Percentiles rank a stretch among this genome's conserved stretches.
phyloP scores from a whole-genome alignment of 2,888 invertebrate genomes.

The Subacronicta megacephala region DNA sequence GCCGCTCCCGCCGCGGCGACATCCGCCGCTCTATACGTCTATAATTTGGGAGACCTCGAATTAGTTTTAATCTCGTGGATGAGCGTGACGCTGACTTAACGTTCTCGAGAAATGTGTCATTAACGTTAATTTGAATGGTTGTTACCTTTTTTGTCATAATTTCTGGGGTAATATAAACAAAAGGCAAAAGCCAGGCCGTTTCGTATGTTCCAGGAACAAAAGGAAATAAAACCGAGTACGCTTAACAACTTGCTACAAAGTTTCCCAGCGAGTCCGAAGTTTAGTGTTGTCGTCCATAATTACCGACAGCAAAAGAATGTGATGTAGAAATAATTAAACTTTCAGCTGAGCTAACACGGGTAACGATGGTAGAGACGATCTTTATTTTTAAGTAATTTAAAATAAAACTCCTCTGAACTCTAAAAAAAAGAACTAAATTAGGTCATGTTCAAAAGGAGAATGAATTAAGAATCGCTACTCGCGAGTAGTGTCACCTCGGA shows the following conservation, averaged over 20 bases:
- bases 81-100: conserved; percentile 85
- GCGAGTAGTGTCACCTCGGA: conserved; percentile 44
- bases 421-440: no score
- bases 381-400: background rate
- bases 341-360: conserved; percentile 46
- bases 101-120: conserved; percentile 85
- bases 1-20: conserved; percentile 83
- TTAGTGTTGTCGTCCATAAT: conserved; percentile 73
- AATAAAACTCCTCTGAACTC: no score
- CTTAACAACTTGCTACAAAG: conserved; percentile 67
- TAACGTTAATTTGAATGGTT: conserved; percentile 86
- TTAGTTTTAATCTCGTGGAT: conserved; percentile 86
- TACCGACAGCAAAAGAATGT: conserved; percentile 71
- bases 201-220: conserved; percentile 55
- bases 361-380: conserved; percentile 22
- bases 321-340: conserved; percentile 76
- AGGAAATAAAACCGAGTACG: conserved; percentile 61
- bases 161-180: conserved; percentile 65
- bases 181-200: conserved; percentile 46
- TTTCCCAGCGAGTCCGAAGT: conserved; percentile 61
- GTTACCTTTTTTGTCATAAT: conserved; percentile 72
- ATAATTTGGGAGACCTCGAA: conserved; percentile 88
- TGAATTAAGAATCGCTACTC: conserved; percentile 37
- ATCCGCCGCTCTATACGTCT: conserved; percentile 83
- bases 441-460: background rate